Evolutionary conservation across 2,113 vertebrate species (phyloP).

Genomic region (Collichthys lucidus): DNA sequence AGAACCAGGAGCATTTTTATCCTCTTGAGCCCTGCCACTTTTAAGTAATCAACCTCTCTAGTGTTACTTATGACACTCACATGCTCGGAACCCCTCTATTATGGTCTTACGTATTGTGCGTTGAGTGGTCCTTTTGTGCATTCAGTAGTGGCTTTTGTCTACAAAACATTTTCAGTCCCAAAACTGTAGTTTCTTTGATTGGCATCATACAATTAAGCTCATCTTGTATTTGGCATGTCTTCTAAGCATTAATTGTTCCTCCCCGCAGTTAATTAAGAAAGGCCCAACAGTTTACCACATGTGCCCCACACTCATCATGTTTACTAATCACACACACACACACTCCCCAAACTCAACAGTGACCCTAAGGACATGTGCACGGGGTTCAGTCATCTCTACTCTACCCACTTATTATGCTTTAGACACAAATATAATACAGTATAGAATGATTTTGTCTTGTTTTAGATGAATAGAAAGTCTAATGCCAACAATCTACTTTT

Average conservation of each 20-base stretch:
- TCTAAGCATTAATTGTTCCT: constrained; percentile 69
- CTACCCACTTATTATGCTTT: constrained; percentile 11
- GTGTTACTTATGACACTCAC: constrained; percentile 85
- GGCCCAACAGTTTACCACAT: constrained; percentile 69
- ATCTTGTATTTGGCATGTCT: constrained; percentile 64
- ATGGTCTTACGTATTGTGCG: constrained; percentile 27
- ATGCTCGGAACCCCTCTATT: constrained; percentile 43
- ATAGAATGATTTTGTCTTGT: neutral
- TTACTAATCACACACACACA: constrained; percentile 62
- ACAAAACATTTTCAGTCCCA: constrained; percentile 20
- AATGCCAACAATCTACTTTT: neutral
- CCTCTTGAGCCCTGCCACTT: constrained; percentile 76
- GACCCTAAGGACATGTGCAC: constrained; percentile 65
- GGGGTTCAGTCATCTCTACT: constrained; percentile 43
- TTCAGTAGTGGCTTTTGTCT: constrained; percentile 47
- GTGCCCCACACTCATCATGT: constrained; percentile 64
- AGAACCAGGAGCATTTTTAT: constrained; percentile 66
- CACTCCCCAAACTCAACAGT: constrained; percentile 60
- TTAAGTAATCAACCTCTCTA: constrained; percentile 79
- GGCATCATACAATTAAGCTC: constrained; percentile 50
- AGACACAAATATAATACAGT: constrained; percentile 1
- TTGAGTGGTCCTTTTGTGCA: constrained; percentile 33
- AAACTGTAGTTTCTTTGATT: constrained; percentile 58
- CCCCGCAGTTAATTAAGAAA: constrained; percentile 74
- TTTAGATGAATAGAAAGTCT: constrained; percentile 14